phyloP scores from a whole-genome alignment of 2,113 vertebrate genomes.

The Phrynocephalus versicolor region DNA sequence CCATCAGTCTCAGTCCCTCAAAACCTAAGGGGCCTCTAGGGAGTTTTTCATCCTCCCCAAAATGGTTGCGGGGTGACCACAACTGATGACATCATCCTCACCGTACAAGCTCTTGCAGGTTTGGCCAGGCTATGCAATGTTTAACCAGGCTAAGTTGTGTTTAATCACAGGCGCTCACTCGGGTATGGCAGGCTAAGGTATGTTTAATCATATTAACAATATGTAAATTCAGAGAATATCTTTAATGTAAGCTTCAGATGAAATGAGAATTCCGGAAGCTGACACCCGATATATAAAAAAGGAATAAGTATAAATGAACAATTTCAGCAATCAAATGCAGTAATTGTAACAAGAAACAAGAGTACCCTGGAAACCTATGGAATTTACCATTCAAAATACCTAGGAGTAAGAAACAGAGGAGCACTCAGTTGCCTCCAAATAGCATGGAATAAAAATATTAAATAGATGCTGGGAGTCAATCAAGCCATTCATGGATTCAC shows the following conservation, averaged over 20 bases:
- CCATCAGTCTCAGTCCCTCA: too few species aligned
- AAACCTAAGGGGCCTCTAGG: too few species aligned
- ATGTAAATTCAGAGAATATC: not conserved
- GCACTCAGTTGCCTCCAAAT: conserved; percentile 16
- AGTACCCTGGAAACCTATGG: conserved; percentile 18
- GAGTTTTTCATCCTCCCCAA: too few species aligned
- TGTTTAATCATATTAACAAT: not conserved
- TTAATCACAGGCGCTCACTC: too few species aligned
- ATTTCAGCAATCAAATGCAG: not conserved
- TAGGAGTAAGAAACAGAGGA: not conserved
- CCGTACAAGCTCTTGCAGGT: too few species aligned
- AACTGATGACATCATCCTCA: too few species aligned
- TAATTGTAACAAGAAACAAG: too few species aligned
- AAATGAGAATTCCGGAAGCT: not conserved
- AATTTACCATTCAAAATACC: conserved; percentile 1
- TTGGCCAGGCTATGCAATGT: not conserved
- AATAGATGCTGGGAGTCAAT: conserved; percentile 40
- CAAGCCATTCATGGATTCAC: conserved; percentile 22
- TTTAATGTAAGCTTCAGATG: not conserved
- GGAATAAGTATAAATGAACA: not conserved
- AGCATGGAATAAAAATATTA: conserved; percentile 42
- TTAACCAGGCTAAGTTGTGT: not conserved
- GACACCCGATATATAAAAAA: not conserved
- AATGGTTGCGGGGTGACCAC: too few species aligned
- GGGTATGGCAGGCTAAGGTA: too few species aligned